Base-by-base conservation (phyloP, 2,888 invertebrate genomes). In the Abscondita cerata region DNA sequence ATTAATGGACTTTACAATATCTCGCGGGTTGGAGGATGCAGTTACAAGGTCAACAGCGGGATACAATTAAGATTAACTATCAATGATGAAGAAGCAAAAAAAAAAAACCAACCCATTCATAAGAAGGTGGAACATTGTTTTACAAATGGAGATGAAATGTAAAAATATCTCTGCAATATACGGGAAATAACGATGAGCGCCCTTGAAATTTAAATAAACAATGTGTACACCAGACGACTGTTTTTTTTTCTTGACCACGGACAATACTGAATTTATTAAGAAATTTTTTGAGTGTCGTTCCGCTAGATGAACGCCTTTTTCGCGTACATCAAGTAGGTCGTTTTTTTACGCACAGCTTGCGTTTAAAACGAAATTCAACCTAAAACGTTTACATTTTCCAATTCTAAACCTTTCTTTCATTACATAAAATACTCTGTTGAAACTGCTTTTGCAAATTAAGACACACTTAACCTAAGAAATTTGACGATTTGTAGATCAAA, bases 171-270 rank as follows among this genome's bases (percentile, higher is more conserved):
- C 12, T 36, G 18, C 57, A 48, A 31, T 20, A 46, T 59, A 46
- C 34, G 53, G 53, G 53, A 62, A 57, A 58, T 53, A 50, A 38
- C 57, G 15, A 13, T 13, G 11, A 52, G 53, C 62, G 62, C 62
- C 62, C 62, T 62, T 62, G 62, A 58, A 62, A 62, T 62, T 62
- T 62, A 53, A 62, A 62, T 62, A 62, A 41, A 48, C 48, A 16
- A 62, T 62, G 62, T 57, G 57, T 62, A 57, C 57, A 48, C 62
- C 52, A 53, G 48, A 58, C 53, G 47, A 48, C 16, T 54, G 4
- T 36, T 52, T 56, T 60, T 62, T 58, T 62, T 62, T 57, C 62
- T 57, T 62, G 62, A 62, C 62, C 62, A 62, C 52, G 57, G 62
- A 44, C 62, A 62, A 62, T 62, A 18, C 50, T 18, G 57, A 58